Conservation (phyloP, 2,888 invertebrate species). For the Emmelina monodactyla region DNA sequence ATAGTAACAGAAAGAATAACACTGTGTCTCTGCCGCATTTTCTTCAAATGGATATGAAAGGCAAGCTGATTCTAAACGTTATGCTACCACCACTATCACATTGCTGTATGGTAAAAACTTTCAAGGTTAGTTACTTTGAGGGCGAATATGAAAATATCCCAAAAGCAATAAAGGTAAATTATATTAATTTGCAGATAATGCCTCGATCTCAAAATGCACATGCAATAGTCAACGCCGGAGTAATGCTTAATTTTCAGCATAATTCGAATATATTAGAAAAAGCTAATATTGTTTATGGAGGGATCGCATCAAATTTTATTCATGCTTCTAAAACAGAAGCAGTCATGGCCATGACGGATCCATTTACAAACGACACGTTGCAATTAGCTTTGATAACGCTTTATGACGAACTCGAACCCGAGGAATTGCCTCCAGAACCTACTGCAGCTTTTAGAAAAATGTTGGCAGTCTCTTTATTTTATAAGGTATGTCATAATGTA, state of each 20-base stretch:
- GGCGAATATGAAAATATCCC: too few relatives aligned
- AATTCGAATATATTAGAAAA: constrained; percentile 21
- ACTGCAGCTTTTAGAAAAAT: constrained; percentile 66
- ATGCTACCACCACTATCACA: constrained; percentile 56
- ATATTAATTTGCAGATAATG: constrained; percentile 66
- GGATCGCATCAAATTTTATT: constrained; percentile 45
- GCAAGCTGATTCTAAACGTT: constrained; percentile 60
- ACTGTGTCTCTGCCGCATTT: constrained; percentile 42
- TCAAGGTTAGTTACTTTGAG: constrained; percentile 57
- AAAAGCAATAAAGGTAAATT: constrained; percentile 1
- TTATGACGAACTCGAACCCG: constrained; percentile 29
- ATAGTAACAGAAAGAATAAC: constrained; percentile 13
- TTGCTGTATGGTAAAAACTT: constrained; percentile 61
- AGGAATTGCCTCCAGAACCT: constrained; percentile 60
- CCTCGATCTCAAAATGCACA: constrained; percentile 76
- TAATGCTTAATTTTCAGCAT: constrained; percentile 48
- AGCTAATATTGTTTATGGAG: constrained; percentile 65
- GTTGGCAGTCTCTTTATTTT: constrained; percentile 69
- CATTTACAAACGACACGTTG: constrained; percentile 41
- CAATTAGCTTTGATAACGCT: constrained; percentile 31
- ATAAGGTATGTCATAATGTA: constrained; percentile 73
- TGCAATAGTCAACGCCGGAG: constrained; percentile 77
- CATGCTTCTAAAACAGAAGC: constrained; percentile 62
- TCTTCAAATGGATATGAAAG: constrained; percentile 42
- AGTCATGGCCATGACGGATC: constrained; percentile 40